Base-by-base conservation (phyloP, 2,888 invertebrate species). In the Seira ritae region DNA sequence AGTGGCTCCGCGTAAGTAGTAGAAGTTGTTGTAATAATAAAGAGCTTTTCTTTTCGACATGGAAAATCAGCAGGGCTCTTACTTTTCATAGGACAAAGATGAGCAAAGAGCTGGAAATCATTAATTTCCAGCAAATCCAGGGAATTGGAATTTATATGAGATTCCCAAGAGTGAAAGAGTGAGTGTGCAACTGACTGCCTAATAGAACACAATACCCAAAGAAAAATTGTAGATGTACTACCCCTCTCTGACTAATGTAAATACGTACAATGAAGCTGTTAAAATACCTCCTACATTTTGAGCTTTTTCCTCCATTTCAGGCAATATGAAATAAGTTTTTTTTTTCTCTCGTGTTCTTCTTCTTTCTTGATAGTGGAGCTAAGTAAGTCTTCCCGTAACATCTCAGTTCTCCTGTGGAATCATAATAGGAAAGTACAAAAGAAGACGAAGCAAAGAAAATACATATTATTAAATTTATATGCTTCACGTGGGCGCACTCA, bases 131-230 rank as follows among this genome's bases (percentile, higher is more conserved):
- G 76, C 50, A 81, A 81, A 81, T 81, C 81, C 81, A 81, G 71
- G 81, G 81, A 81, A 76, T 81, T 81, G 81, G 81, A 81, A 81
- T 81, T 81, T 81, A 81, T 76, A 81, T 81, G 76, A 81, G 81
- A 81, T 76, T 81, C 81, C 81, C 81, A 76, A 71, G 81, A 74
- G 80, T 74, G 80, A 73, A 67, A 73, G 42, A 42, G 50, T 50
- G 50, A 50, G 79, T 75, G 76, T 80, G 66, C 79, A 74, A 70
- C 74, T 69, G 69, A 80, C 80, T 80, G 67, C 74, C 17, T 24
- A 42, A 19, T 69, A 19, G 50, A 50, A 50, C 50, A 50, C 17
- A 50, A 50, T 50, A 50, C 50, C 50, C 17, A 50, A 50, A 50
- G 50, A 50, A 50, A 50, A 50, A 50, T n/a, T 50, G 17, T 50